phyloP scores from a whole-genome alignment of 2,888 invertebrate species.

The Poecilus cupreus region DNA sequence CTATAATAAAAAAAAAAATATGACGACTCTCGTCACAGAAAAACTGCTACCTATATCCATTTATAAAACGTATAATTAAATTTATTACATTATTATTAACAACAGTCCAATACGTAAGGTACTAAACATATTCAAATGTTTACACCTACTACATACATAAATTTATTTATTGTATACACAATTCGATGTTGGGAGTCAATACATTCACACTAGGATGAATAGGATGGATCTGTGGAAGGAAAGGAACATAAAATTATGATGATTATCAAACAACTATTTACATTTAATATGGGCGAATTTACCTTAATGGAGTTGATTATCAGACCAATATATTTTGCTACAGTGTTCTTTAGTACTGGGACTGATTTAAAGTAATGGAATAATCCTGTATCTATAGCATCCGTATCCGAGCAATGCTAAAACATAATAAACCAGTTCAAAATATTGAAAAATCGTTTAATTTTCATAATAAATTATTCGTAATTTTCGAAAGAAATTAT shows the following conservation, averaged over 20 bases:
- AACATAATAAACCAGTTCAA: too few species aligned
- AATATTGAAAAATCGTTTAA: too few species aligned
- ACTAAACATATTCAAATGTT: constrained; percentile 51
- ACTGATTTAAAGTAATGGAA: too few species aligned
- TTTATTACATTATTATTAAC: constrained; percentile 55
- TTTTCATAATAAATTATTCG: too few species aligned
- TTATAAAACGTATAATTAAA: constrained; percentile 56
- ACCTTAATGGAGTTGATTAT: neutral
- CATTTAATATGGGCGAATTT: too few species aligned
- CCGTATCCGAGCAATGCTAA: too few species aligned
- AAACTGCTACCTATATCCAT: constrained; percentile 29
- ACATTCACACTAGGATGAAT: constrained; percentile 18
- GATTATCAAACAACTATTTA: neutral
- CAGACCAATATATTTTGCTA: neutral
- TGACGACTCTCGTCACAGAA: too few species aligned
- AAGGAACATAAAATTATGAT: neutral
- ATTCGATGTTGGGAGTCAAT: constrained; percentile 50
- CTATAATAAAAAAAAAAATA: too few species aligned
- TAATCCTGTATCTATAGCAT: too few species aligned
- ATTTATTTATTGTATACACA: constrained; percentile 52
- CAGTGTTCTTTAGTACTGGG: too few species aligned
- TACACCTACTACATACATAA: constrained; percentile 53
- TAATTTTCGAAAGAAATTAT: neutral
- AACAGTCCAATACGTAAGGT: constrained; percentile 49
- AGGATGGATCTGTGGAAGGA: neutral